Evolutionary conservation across 2,113 vertebrate genomes (phyloP), one percentile per base, ranked within the genome.

Genomic region (Thamnaconus septentrionalis): DNA sequence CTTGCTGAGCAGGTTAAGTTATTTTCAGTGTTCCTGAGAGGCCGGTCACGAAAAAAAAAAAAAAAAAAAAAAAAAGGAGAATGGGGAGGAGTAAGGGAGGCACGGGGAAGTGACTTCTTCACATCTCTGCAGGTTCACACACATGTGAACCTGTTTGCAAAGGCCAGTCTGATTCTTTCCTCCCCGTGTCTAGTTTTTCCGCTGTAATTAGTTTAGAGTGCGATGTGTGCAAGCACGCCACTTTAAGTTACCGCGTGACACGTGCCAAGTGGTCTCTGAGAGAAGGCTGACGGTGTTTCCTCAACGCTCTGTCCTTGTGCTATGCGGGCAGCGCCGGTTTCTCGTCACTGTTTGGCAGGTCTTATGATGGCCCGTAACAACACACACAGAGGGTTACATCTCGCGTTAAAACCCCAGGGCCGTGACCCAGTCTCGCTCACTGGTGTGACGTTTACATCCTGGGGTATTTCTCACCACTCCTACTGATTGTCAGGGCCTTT

Each of bases 11-110:
- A 81, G 86, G 84, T 89, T 83, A 80, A 88, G 90, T 89, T 92
- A 90, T 91, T 92, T 90, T 90, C 82, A 86, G 89, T 83, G 73
- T 74, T 81, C 83, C 89, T 88, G 75, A 69, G 87, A 91, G 89
- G 88, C 88, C 83, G 88, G 87, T 83, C 86, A 87, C 78, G 84
- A 77, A 75, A 66, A 75, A 76, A 70, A 73, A 53, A 73, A 53
- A 75, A 75, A 76, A 66, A 75, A 76, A 70, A 73, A 53, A 59
- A 66, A 75, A 76, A 70, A 73, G 54, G 61, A 76, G 75, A 75
- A 76, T 81, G 66, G 71, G 67, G 72, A 64, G 62, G 59, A 71
- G 67, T 62, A 31, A 53, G 66, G 47, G 46, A 69, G 46, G 44
- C 18, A 73, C 18, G 18, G 18, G 18, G 58, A 49, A 55, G 54